phyloP scores from a whole-genome alignment of 2,113 vertebrate genomes.

The Polypterus bichir region DNA sequence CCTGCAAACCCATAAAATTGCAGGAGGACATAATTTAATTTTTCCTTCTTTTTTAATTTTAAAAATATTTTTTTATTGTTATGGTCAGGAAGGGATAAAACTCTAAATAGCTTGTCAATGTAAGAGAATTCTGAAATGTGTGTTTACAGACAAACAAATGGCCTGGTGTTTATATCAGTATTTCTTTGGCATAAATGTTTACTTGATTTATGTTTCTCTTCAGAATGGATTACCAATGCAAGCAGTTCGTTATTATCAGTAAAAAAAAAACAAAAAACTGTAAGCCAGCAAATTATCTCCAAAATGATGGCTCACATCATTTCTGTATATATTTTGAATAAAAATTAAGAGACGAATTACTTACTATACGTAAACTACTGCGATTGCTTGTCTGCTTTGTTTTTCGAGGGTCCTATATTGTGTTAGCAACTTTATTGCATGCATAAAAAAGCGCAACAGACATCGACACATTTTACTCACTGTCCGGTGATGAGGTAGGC shows the following conservation, averaged over 20 bases:
- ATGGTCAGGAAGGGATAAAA: too few relatives aligned
- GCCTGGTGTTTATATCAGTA: not conserved
- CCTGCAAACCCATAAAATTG: too few relatives aligned
- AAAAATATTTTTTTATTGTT: too few relatives aligned
- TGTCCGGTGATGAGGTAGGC: too few relatives aligned
- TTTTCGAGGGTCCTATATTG: too few relatives aligned
- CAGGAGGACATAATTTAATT: too few relatives aligned
- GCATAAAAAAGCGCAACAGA: too few relatives aligned
- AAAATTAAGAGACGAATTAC: conserved; percentile 30
- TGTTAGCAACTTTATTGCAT: too few relatives aligned
- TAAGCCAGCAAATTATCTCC: conserved; percentile 12
- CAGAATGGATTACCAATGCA: not conserved
- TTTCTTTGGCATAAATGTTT: not conserved
- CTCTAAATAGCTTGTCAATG: conserved; percentile 3
- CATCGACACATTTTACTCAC: too few relatives aligned
- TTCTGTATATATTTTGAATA: conserved; percentile 58
- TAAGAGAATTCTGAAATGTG: not conserved
- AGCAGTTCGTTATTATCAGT: not conserved
- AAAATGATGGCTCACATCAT: conserved; percentile 15
- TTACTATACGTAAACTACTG: not conserved
- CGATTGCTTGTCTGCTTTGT: too few relatives aligned
- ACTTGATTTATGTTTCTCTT: not conserved
- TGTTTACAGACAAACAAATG: not conserved
- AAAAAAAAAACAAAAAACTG: not conserved
- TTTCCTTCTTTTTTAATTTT: too few relatives aligned